Percentiles rank a stretch among this genome's conserved stretches.
phyloP scores from a whole-genome alignment of 2,113 vertebrate species.

The Plestiodon gilberti region DNA sequence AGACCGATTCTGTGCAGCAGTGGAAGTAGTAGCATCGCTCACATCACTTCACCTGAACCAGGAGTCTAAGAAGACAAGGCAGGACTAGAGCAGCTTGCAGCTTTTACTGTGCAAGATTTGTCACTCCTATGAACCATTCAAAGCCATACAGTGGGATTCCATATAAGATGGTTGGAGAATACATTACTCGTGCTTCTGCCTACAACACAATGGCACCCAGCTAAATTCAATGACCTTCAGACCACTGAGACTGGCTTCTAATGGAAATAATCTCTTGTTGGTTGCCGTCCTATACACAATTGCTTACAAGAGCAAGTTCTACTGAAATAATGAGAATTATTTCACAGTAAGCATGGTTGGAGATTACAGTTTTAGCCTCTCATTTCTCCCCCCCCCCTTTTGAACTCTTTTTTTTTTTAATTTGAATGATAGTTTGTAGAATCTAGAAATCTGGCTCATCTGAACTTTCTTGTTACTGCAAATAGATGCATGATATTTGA shows the following conservation, averaged over 20 bases:
- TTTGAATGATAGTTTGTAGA: background rate
- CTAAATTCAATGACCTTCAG: background rate
- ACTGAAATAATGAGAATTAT: background rate
- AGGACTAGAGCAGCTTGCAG: background rate
- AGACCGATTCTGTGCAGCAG: background rate
- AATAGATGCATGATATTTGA: background rate
- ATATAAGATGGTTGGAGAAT: background rate
- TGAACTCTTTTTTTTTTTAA: background rate
- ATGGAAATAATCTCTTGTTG: background rate
- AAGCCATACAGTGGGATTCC: background rate
- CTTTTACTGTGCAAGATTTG: background rate
- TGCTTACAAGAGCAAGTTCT: background rate
- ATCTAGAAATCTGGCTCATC: background rate
- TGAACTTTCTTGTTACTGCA: background rate
- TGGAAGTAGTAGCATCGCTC: too few species aligned
- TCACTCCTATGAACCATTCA: background rate
- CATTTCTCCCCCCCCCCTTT: too few species aligned
- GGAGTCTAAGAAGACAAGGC: background rate
- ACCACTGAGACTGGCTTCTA: background rate
- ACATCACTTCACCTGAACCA: background rate
- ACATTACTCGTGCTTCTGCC: background rate
- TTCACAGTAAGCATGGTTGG: background rate
- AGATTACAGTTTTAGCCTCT: background rate
- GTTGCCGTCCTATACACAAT: background rate
- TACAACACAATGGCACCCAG: background rate